Evolutionary conservation across 2,113 vertebrate species (phyloP).

Genomic region (Ginglymostoma cirratum): DNA sequence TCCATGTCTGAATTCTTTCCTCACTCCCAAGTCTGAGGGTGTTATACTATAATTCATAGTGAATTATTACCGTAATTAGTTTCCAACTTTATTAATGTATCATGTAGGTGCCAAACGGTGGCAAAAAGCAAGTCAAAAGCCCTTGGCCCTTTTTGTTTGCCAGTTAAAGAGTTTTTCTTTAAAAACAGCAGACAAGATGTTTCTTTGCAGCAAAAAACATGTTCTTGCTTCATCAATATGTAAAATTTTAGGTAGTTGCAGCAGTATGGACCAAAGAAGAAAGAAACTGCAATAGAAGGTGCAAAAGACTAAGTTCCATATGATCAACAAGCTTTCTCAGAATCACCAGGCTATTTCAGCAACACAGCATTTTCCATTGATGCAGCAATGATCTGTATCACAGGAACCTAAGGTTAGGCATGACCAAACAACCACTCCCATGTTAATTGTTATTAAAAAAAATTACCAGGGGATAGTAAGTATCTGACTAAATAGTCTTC

Average conservation of each 20-base stretch:
- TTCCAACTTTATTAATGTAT: background rate
- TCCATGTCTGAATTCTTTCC: background rate
- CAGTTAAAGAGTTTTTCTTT: background rate
- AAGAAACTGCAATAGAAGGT: background rate
- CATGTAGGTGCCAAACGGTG: background rate
- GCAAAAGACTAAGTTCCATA: background rate
- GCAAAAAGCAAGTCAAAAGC: background rate
- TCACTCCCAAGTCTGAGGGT: background rate
- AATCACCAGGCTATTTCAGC: background rate
- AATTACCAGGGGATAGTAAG: background rate
- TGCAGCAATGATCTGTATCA: background rate
- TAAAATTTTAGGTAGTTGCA: background rate
- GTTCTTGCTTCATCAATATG: background rate
- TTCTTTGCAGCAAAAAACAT: background rate
- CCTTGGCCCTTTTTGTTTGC: background rate
- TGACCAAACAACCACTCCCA: background rate
- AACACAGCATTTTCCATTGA: background rate
- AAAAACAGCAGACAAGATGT: background rate
- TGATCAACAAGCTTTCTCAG: background rate
- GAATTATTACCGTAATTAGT: background rate
- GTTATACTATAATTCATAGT: background rate
- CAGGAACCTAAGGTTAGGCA: constrained; percentile 20
- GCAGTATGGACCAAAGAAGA: background rate
- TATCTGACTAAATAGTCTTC: background rate
- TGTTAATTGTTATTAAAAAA: constrained; percentile 4